A percentile compares a stretch with the other conserved stretches of the same genome.
phyloP scores from a whole-genome alignment of 2,888 invertebrate species.

The Masnerella sp. region DNA sequence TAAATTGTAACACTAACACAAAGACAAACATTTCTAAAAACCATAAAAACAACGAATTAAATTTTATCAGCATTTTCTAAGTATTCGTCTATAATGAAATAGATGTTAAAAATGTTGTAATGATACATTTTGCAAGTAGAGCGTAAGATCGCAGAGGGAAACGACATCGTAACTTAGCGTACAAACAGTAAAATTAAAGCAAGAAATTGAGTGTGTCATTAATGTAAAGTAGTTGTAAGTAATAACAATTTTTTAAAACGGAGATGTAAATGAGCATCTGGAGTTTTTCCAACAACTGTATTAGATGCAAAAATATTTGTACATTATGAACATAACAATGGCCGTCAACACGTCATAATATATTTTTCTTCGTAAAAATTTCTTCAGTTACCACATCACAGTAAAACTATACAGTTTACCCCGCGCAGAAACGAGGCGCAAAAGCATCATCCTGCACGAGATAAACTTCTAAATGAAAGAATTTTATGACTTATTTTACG shows the following conservation, averaged over 20 bases:
- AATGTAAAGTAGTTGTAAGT: too few species aligned
- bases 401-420: constrained; percentile 28
- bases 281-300: constrained; percentile 30
- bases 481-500: constrained; percentile 61
- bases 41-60: too few species aligned
- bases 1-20: too few species aligned
- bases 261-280: constrained; percentile 17
- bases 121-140: too few species aligned
- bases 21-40: too few species aligned
- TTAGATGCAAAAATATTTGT: constrained; percentile 34
- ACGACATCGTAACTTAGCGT: too few species aligned
- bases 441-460: constrained; percentile 47
- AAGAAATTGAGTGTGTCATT: too few species aligned
- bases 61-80: too few species aligned
- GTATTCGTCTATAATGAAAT: too few species aligned
- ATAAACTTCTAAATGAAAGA: constrained; percentile 57
- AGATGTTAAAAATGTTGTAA: too few species aligned
- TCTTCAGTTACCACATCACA: constrained; percentile 32
- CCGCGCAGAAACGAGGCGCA: constrained; percentile 33
- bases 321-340: constrained; percentile 32
- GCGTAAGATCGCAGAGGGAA: too few species aligned
- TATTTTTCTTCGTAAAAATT: constrained; percentile 45
- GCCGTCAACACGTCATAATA: constrained; percentile 49
- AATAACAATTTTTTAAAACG: background rate
- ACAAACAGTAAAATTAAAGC: too few species aligned